Base-by-base conservation (phyloP, 2,888 invertebrate genomes). In the Thecocarcelia acutangulata region DNA sequence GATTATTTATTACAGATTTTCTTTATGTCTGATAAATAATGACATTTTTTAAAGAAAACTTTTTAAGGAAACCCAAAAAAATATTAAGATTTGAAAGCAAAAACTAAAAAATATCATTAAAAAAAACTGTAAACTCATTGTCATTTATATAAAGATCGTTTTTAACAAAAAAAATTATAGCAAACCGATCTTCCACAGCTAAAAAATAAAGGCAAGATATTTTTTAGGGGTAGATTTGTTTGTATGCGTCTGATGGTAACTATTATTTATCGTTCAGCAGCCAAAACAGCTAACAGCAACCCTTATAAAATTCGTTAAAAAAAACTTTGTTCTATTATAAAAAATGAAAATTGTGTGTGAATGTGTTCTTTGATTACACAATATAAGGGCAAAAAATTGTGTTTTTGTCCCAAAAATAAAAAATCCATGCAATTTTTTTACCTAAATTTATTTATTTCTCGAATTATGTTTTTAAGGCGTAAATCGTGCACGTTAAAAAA, bases 181-280 rank as follows among this genome's bases (percentile, higher is more conserved):
- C 78, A 63, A 80, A 84, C n/a, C 78, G 84, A 85, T 85, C 85
- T 83, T 83, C 83, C 44, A 84, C 85, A 82, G 84, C 76, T 84
- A 79, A 54, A 82, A 75, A 59, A 33, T 9, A 46, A 42, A 59
- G 12, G 9, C 19, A 44, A 28, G 19, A n/a, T 42, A 64, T 68
- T n/a, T n/a, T n/a, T 70, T 66, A 78, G 42, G 82, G 82, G 82
- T 78, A 66, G 82, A 44, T 74, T 69, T 73, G 15, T 28, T 56
- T 72, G 1, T 17, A 52, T 44, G 33, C 21, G 13, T 5, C 33
- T 44, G 21, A 13, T 40, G 63, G n/a, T 28, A 40, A 19, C 19
- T 68, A 58, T 58, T 52, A 64, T 58, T 11, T 48, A 72, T 33
- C 59, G 61, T 33, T 59, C 56, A 64, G n/a, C n/a, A n/a, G n/a